Base-by-base conservation (phyloP, 2,888 invertebrate species). In the Mythimna lalbum region DNA sequence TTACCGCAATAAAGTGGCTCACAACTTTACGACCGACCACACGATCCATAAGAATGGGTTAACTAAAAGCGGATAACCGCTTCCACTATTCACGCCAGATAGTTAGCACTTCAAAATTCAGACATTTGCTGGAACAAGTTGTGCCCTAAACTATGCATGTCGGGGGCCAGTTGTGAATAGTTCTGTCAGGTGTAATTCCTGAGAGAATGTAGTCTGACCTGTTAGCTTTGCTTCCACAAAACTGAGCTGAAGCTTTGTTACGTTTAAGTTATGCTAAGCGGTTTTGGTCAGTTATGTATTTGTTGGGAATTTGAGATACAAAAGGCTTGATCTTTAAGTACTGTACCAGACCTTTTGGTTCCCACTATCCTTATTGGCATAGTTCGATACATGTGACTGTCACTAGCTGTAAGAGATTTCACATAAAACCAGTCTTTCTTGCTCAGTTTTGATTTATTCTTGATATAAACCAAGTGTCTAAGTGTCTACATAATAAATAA, bases 21-120 rank as follows among this genome's bases (percentile, higher is more conserved):
- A 43, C 49, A 75, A 79, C 78, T 84, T 83, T 75, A 75, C 74
- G 67, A 80, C 63, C 61, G 53, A 63, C 80, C 78, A 71, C 69
- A 64, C 53, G 56, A 70, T 62, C 67, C 68, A 64, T 79, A 82
- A 85, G 79, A 85, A 78, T 80, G 73, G 62, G 39, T 70, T 67
- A 81, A 81, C 82, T 83, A 73, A 80, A 84, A 76, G 67, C 66
- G 79, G 80, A 77, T 83, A 82, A 86, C 83, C 71, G 64, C 81
- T 81, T 67, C 78, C 43, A 72, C 63, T 72, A 76, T 81, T 79
- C 83, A 78, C 80, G 82, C 73, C 60, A 76, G 81, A 86, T 88
- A 87, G 89, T 88, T 89, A 85, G 83, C 84, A 87, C 87, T 89
- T 86, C 85, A 87, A 88, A 90, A 87, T 88, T 88, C 84, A 83